Conservation (phyloP, 2,888 invertebrate genomes). For the Drosophila paucipuncta region DNA sequence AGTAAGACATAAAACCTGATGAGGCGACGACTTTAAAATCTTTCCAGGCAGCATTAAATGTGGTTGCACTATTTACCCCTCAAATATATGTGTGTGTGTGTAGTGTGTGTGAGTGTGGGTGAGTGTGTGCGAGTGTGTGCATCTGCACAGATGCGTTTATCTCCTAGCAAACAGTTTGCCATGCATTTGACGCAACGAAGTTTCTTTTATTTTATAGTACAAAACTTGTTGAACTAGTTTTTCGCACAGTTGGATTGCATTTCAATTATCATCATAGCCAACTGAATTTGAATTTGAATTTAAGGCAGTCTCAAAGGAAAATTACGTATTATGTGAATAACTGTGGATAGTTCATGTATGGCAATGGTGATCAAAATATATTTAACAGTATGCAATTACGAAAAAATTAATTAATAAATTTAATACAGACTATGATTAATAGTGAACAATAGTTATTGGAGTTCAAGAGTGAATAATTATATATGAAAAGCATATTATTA, state of each 20-base stretch:
- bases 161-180: slow-evolving; percentile 37
- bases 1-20: not conserved
- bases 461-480: not conserved
- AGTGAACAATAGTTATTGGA: not conserved
- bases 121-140: not conserved
- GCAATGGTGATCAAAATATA: not conserved
- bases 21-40: not conserved
- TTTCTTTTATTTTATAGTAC: slow-evolving; percentile 13
- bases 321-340: not conserved
- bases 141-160: slow-evolving; percentile 9
- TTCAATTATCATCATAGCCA: slow-evolving; percentile 55
- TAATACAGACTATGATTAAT: not conserved
- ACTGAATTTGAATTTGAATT: slow-evolving; percentile 8
- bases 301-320: slow-evolving; percentile 12
- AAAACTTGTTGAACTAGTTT: slow-evolving; percentile 57
- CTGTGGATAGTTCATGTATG: slow-evolving; percentile 2
- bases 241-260: slow-evolving; percentile 62
- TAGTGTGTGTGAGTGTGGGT: not conserved
- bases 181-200: slow-evolving; percentile 41
- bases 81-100: not conserved
- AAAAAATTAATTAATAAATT: not conserved
- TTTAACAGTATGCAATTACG: not conserved
- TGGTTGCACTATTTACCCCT: not conserved
- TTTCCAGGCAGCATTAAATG: not conserved
- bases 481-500: not conserved